Percentiles rank a stretch among this genome's conserved stretches.
These are phyloP conservation scores for Thalassaphorura encarpata DNA, from an alignment of 1,140 invertebrate species.

Conservation along the genomic window DNA sequence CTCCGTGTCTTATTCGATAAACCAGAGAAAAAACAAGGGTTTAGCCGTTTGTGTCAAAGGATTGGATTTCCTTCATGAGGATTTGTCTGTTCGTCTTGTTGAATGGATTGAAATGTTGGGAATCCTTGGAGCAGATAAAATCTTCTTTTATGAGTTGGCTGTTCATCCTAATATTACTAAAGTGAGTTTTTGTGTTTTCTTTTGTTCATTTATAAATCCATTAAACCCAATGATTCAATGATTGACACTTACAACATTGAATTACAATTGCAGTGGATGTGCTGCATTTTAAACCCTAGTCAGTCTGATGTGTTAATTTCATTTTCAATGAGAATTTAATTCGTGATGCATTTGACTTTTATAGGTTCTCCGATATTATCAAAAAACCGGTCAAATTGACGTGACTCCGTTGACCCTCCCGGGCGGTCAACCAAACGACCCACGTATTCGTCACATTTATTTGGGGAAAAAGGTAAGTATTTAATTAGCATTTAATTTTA, in stretches of 20 bases:
- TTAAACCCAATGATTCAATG: neutral
- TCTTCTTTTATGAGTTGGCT: conserved; percentile 84
- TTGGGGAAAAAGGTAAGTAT: conserved; percentile 66
- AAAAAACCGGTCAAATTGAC: conserved; percentile 60
- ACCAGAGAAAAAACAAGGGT: conserved; percentile 54
- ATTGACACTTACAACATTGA: too few relatives aligned
- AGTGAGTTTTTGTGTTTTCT: conserved; percentile 42
- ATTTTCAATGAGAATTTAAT: too few relatives aligned
- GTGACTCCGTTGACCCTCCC: conserved; percentile 79
- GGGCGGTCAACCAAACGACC: conserved; percentile 81
- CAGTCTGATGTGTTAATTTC: too few relatives aligned
- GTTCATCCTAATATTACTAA: conserved; percentile 85
- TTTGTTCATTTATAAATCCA: neutral
- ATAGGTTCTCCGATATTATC: conserved; percentile 58
- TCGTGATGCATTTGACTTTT: neutral
- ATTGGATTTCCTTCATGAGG: conserved; percentile 83
- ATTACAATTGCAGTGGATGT: too few relatives aligned
- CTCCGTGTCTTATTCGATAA: conserved; percentile 73
- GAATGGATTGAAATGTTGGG: conserved; percentile 88
- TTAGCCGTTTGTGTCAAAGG: conserved; percentile 92
- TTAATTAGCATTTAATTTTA: too few relatives aligned
- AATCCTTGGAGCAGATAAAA: conserved; percentile 79
- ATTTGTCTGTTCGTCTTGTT: conserved; percentile 76
- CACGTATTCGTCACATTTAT: conserved; percentile 76
- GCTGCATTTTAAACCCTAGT: too few relatives aligned